phyloP scores from a whole-genome alignment of 2,888 invertebrate species.

The Nymphalis c-album region DNA sequence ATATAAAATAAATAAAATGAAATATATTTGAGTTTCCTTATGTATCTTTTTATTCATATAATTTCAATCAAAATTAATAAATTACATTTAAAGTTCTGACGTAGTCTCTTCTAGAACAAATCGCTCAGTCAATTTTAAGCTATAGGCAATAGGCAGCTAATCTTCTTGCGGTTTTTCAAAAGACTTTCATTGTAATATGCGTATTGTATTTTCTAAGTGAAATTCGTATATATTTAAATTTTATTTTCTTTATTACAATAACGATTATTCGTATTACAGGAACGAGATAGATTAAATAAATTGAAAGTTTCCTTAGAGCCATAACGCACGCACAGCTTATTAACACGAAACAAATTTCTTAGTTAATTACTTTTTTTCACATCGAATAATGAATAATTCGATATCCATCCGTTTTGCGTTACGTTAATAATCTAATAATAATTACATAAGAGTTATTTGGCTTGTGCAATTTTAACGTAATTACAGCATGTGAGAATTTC shows the following conservation, averaged over 20 bases:
- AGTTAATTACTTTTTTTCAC: slow-evolving; percentile 20
- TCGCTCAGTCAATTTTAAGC: neutral
- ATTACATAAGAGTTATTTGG: slow-evolving; percentile 23
- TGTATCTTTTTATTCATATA: no score
- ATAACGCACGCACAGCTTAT: slow-evolving; percentile 27
- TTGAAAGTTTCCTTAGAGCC: slow-evolving; percentile 21
- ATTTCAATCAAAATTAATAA: no score
- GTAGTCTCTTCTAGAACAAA: no score
- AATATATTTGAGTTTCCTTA: no score
- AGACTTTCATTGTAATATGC: slow-evolving; percentile 26
- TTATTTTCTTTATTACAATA: neutral
- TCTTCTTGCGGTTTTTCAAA: slow-evolving; percentile 24
- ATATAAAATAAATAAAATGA: no score
- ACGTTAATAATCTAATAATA: slow-evolving; percentile 18
- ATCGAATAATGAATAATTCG: slow-evolving; percentile 14
- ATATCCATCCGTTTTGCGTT: slow-evolving; percentile 27
- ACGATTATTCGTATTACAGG: neutral
- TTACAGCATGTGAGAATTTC: neutral
- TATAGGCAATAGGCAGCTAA: neutral
- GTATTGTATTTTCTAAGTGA: slow-evolving; percentile 26
- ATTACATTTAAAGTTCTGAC: no score
- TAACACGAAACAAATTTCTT: slow-evolving; percentile 14
- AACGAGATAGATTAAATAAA: slow-evolving; percentile 7
- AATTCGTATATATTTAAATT: slow-evolving; percentile 4
- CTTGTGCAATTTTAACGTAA: slow-evolving; percentile 15